A percentile compares a stretch with the other conserved stretches of the same genome.
These are phyloP conservation scores for Physocephala rufipes DNA, from an alignment of 2,888 invertebrate species.

Conservation along the genomic window DNA sequence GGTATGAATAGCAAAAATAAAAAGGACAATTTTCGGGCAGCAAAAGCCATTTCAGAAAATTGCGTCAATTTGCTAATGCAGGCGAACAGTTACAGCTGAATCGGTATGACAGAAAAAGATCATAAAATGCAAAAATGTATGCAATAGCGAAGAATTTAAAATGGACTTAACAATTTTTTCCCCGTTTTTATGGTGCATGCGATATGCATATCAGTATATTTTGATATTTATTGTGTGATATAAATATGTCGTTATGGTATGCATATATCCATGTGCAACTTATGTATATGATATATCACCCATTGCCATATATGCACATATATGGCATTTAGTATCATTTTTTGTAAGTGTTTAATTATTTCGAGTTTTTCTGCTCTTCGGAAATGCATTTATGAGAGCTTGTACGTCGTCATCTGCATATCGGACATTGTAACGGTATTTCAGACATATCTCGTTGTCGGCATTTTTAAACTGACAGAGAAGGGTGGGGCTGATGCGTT, in stretches of 20 bases:
- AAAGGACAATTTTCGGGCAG: background rate
- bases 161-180: background rate
- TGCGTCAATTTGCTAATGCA: background rate
- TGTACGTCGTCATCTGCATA: too few relatives aligned
- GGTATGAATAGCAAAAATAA: background rate
- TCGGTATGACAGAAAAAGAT: background rate
- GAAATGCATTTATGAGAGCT: background rate
- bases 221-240: background rate
- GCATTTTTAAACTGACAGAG: too few relatives aligned
- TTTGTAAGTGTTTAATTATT: background rate
- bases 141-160: background rate
- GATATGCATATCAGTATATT: background rate
- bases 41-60: constrained; percentile 11
- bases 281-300: too few relatives aligned
- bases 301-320: too few relatives aligned
- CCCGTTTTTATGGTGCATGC: background rate
- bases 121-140: background rate
- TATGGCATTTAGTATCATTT: too few relatives aligned
- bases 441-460: too few relatives aligned
- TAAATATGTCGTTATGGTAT: too few relatives aligned
- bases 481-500: background rate
- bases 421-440: too few relatives aligned
- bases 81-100: background rate
- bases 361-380: background rate
- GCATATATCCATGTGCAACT: too few relatives aligned